phyloP scores from a whole-genome alignment of 2,113 vertebrate genomes.

The Cryptotis parvus region DNA sequence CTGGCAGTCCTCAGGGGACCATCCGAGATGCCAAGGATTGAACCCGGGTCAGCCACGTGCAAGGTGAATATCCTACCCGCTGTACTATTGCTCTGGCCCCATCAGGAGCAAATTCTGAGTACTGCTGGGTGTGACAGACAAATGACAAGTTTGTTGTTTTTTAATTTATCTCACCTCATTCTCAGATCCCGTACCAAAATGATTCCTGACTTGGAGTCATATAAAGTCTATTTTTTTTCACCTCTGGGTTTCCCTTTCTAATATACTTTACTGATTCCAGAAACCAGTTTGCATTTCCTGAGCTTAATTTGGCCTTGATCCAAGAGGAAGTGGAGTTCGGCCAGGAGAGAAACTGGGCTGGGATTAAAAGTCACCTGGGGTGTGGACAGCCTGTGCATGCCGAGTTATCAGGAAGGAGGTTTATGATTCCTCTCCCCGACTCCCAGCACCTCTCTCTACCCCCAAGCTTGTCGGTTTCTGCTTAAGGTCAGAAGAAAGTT shows the following conservation, averaged over 20 bases:
- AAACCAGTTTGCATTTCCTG: constrained; percentile 77
- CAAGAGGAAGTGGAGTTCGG: constrained; percentile 76
- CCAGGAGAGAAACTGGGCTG: constrained; percentile 33
- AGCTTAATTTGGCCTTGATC: constrained; percentile 66
- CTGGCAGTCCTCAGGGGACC: no score
- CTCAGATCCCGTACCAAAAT: neutral
- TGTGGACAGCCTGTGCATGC: constrained; percentile 63
- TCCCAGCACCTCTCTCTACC: no score
- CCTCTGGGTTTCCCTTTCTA: constrained; percentile 72
- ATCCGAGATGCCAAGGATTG: no score
- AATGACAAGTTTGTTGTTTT: no score
- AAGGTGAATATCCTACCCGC: no score
- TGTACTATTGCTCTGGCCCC: no score
- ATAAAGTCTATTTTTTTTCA: constrained; percentile 41
- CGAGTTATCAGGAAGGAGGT: neutral
- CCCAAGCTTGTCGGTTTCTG: neutral
- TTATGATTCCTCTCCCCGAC: neutral
- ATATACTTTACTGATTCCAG: constrained; percentile 74
- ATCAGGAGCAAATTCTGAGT: no score
- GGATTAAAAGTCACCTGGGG: constrained; percentile 74
- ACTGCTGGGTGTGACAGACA: no score
- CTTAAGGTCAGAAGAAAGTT: neutral
- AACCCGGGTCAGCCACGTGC: no score
- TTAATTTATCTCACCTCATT: neutral
- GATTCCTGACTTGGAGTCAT: constrained; percentile 41